Evolutionary conservation across 2,113 vertebrate species (phyloP).

Genomic region (Corydoras sp.): DNA sequence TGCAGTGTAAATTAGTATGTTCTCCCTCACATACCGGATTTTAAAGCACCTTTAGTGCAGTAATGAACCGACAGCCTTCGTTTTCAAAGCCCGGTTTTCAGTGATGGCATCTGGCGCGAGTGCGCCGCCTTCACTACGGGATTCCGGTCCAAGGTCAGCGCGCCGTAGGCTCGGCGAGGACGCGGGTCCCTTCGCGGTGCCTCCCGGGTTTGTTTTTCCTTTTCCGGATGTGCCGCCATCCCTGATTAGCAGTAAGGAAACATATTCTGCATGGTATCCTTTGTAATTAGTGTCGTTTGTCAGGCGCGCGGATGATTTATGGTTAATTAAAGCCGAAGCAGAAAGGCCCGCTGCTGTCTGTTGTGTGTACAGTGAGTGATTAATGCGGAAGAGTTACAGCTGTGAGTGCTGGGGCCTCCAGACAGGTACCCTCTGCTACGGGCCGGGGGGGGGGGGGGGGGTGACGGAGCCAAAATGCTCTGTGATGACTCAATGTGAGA

Average conservation of each 20-base stretch:
- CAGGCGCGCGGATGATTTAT: constrained; percentile 84
- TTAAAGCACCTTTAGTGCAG: too few relatives aligned
- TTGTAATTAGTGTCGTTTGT: constrained; percentile 90
- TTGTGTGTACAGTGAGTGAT: constrained; percentile 68
- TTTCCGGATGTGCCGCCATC: not conserved
- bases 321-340: constrained; percentile 80
- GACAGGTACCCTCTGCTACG: constrained; percentile 10
- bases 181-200: not conserved
- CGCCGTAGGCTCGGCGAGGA: not conserved
- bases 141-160: constrained; percentile 12
- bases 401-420: constrained; percentile 56
- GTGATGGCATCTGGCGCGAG: not conserved
- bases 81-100: too few relatives aligned
- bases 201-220: constrained; percentile 6
- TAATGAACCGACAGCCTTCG: too few relatives aligned
- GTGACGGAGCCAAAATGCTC: too few relatives aligned
- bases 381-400: constrained; percentile 67
- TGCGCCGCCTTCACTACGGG: not conserved
- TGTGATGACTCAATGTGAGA: too few relatives aligned
- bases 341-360: constrained; percentile 68
- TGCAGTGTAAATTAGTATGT: too few relatives aligned
- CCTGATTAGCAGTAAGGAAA: constrained; percentile 24
- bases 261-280: constrained; percentile 44
- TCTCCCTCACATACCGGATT: too few relatives aligned
- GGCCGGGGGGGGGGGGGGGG: not conserved